Conservation (phyloP, 2,888 invertebrate genomes). For the Agrochola lychnidis region DNA sequence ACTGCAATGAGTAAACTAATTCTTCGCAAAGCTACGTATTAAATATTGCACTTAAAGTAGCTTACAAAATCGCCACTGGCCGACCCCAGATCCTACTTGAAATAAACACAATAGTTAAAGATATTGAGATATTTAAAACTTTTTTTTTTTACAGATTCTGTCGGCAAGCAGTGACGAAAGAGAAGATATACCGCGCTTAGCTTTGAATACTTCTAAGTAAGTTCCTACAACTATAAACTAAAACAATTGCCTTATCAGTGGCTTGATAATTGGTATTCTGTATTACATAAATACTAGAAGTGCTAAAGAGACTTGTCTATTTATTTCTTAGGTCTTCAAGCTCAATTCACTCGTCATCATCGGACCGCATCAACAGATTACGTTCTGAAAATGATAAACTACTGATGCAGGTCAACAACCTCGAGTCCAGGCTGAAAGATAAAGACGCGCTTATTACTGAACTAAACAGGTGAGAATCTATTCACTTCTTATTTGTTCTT, state of each 20-base stretch:
- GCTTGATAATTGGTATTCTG: background rate
- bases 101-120: too few relatives aligned
- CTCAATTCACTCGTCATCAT: conserved; percentile 83
- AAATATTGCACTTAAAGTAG: background rate
- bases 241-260: background rate
- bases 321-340: conserved; percentile 77
- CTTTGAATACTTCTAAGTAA: conserved; percentile 85
- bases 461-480: conserved; percentile 80
- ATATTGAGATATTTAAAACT: too few relatives aligned
- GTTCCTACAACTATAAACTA: conserved; percentile 52
- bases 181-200: conserved; percentile 85
- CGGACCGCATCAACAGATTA: conserved; percentile 79
- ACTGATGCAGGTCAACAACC: conserved; percentile 78
- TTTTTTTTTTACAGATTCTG: conserved; percentile 76
- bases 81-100: background rate
- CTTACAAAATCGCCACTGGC: background rate
- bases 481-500: background rate
- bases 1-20: background rate
- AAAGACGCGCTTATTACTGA: conserved; percentile 87
- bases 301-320: background rate
- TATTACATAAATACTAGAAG: background rate
- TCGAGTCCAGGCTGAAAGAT: conserved; percentile 82
- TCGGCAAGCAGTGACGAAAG: conserved; percentile 87
- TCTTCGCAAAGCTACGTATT: background rate
- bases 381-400: conserved; percentile 82